A percentile compares a stretch with the other conserved stretches of the same genome.
Evolutionary conservation across 2,113 vertebrate genomes (phyloP).

Genomic region (Shinisaurus crocodilurus): DNA sequence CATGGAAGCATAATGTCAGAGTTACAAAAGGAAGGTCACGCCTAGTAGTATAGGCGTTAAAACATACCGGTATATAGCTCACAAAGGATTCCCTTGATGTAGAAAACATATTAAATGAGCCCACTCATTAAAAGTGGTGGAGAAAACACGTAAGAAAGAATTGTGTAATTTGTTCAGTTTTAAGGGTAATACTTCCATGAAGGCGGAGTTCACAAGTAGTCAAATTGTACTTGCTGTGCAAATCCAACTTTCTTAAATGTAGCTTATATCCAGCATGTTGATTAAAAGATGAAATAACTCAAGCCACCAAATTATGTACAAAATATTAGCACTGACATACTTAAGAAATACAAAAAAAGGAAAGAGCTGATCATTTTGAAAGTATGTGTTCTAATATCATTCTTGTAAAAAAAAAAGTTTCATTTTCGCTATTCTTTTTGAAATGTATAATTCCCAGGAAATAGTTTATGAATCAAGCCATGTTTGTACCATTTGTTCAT

Average conservation of each 20-base stretch:
- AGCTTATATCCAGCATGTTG: not conserved
- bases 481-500: not conserved
- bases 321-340: not conserved
- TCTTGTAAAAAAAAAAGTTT: not conserved
- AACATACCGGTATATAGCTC: slow-evolving; percentile 45
- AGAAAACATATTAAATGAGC: slow-evolving; percentile 8
- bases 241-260: not conserved
- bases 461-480: not conserved
- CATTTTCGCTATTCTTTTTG: not conserved
- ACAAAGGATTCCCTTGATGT: slow-evolving; percentile 35
- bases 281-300: not conserved
- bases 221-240: slow-evolving; percentile 2
- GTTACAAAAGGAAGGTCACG: slow-evolving; percentile 24
- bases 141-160: slow-evolving; percentile 15
- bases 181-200: slow-evolving; percentile 39
- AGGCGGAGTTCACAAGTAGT: not conserved
- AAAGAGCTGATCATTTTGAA: slow-evolving; percentile 7
- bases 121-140: not conserved
- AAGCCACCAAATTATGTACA: not conserved
- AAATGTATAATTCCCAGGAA: not conserved
- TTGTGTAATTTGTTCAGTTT: slow-evolving; percentile 44
- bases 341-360: slow-evolving; percentile 16
- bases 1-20: slow-evolving; percentile 13
- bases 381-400: not conserved
- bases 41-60: slow-evolving; percentile 43